Evolutionary conservation across 2,113 vertebrate species (phyloP).

Genomic region (Abramis brama): DNA sequence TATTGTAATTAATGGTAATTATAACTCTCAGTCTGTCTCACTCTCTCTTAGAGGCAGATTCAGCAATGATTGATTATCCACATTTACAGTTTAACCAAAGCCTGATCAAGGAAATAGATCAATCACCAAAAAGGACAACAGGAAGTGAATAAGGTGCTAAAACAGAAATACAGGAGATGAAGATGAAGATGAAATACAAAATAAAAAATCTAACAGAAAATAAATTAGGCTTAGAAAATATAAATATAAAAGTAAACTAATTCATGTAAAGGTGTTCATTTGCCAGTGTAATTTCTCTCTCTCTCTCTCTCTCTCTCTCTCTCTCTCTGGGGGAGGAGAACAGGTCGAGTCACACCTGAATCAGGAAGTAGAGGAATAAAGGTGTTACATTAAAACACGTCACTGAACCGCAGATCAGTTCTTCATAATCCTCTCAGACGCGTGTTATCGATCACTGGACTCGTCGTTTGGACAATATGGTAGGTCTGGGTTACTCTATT

Average conservation of each 20-base stretch:
- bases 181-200: not conserved
- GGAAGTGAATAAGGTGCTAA: not conserved
- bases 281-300: not conserved
- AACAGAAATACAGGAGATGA: not conserved
- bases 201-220: not conserved
- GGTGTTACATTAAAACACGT: slow-evolving; percentile 14
- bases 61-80: too few relatives aligned
- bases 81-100: too few relatives aligned
- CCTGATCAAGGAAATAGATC: too few relatives aligned
- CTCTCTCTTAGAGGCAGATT: too few relatives aligned
- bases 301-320: not conserved
- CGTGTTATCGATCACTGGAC: not conserved
- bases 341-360: slow-evolving; percentile 6
- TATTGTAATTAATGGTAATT: not conserved
- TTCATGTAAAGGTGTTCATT: not conserved
- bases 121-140: not conserved
- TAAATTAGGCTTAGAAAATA: not conserved
- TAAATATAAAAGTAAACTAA: not conserved
- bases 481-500: not conserved
- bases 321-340: not conserved
- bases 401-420: not conserved
- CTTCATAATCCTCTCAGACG: too few relatives aligned
- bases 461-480: not conserved
- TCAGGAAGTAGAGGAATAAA: not conserved
- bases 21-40: too few relatives aligned